Conservation (phyloP, 2,888 invertebrate genomes). For the Trachelus iudaicus region DNA sequence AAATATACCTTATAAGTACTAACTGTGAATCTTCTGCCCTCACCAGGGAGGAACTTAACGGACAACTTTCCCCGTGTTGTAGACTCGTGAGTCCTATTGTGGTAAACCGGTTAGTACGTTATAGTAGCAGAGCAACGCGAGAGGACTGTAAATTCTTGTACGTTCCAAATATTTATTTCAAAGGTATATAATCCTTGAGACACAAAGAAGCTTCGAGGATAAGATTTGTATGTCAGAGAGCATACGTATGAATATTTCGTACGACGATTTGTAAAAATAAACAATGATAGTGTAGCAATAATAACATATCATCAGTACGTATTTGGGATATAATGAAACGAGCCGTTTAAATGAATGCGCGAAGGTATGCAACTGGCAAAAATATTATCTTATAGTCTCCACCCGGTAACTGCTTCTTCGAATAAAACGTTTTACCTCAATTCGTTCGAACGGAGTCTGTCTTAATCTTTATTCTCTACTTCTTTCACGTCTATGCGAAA, state of each 20-base stretch:
- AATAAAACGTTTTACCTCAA: not conserved
- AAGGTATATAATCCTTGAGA: not conserved
- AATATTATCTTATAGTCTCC: not conserved
- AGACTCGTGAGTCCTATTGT: not conserved
- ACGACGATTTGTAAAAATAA: not conserved
- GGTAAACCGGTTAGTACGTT: not conserved
- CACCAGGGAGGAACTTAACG: not conserved
- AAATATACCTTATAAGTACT: not conserved
- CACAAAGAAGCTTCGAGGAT: not conserved
- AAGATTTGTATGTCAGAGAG: not conserved
- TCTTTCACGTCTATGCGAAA: slow-evolving; percentile 23
- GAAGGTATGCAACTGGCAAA: not conserved
- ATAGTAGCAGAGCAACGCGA: not conserved
- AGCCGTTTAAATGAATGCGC: not conserved
- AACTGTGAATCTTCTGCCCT: not conserved
- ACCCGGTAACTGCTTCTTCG: not conserved
- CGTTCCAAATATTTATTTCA: not conserved
- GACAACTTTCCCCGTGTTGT: not conserved
- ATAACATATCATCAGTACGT: not conserved
- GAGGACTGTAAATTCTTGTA: not conserved
- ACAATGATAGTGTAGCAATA: not conserved
- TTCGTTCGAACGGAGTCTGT: not conserved
- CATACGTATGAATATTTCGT: not conserved
- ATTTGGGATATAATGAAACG: not conserved
- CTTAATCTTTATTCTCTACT: not conserved